These are phyloP conservation scores for Hyphantria cunea DNA, from an alignment of 1,140 invertebrate species.

Conservation along the genomic window DNA sequence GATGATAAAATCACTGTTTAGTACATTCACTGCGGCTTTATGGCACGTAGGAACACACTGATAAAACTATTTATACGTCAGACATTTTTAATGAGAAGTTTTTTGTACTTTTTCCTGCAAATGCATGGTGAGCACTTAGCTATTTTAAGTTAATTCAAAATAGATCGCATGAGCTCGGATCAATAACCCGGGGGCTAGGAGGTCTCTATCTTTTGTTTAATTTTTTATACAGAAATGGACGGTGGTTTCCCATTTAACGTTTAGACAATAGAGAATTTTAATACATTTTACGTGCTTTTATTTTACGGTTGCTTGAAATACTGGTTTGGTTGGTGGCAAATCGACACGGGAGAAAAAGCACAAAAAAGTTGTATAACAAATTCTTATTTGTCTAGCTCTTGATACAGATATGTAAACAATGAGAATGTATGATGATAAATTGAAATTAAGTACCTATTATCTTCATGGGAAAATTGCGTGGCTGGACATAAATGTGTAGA, in stretches of 20 bases:
- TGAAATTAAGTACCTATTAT: too few species aligned
- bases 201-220: constrained; percentile 40
- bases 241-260: constrained; percentile 23
- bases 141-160: constrained; percentile 48
- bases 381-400: too few species aligned
- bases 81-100: neutral
- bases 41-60: constrained; percentile 2
- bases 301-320: constrained; percentile 16
- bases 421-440: too few species aligned
- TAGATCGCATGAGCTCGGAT: constrained; percentile 46
- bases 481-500: too few species aligned
- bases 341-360: constrained; percentile 1
- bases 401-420: too few species aligned
- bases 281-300: neutral
- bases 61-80: constrained; percentile 6
- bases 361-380: too few species aligned
- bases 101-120: constrained; percentile 25
- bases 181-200: constrained; percentile 44
- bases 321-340: constrained; percentile 13
- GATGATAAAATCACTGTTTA: constrained; percentile 16
- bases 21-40: constrained; percentile 7
- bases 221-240: constrained; percentile 29
- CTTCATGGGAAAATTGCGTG: too few species aligned
- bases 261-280: neutral
- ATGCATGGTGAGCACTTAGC: constrained; percentile 34